phyloP scores from a whole-genome alignment of 2,888 invertebrate genomes.

The Mechanitis mazaeus region DNA sequence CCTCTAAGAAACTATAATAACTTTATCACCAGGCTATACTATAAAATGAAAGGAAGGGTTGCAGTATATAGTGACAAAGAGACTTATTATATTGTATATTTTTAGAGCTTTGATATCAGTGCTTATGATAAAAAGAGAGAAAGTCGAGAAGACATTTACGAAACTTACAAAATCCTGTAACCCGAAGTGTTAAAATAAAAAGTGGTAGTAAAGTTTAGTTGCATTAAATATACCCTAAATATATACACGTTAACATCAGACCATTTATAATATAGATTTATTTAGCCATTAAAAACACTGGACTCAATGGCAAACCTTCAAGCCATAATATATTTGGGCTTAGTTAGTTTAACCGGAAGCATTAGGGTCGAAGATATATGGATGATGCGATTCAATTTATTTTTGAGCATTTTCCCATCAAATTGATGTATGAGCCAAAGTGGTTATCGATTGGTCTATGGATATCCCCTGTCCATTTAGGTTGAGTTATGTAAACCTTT shows the following conservation, averaged over 20 bases:
- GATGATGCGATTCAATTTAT: slow-evolving; percentile 31
- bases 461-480: slow-evolving; percentile 12
- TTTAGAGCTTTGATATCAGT: too few species aligned
- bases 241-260: neutral
- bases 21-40: too few species aligned
- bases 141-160: too few species aligned
- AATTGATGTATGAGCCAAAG: slow-evolving; percentile 29
- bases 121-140: too few species aligned
- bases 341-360: slow-evolving; percentile 26
- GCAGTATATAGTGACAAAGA: too few species aligned
- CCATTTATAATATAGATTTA: slow-evolving; percentile 3
- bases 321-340: slow-evolving; percentile 24
- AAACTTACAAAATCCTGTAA: neutral
- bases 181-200: neutral
- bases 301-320: slow-evolving; percentile 21
- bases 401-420: slow-evolving; percentile 32
- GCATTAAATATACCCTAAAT: neutral
- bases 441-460: slow-evolving; percentile 24
- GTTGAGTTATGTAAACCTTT: slow-evolving; percentile 7
- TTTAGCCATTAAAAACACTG: slow-evolving; percentile 21
- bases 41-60: too few species aligned
- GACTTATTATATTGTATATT: too few species aligned
- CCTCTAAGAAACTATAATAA: too few species aligned
- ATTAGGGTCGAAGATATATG: slow-evolving; percentile 30
- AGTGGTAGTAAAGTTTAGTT: neutral